phyloP scores from a whole-genome alignment of 2,888 invertebrate species.

The Zaprionus bogoriensis region DNA sequence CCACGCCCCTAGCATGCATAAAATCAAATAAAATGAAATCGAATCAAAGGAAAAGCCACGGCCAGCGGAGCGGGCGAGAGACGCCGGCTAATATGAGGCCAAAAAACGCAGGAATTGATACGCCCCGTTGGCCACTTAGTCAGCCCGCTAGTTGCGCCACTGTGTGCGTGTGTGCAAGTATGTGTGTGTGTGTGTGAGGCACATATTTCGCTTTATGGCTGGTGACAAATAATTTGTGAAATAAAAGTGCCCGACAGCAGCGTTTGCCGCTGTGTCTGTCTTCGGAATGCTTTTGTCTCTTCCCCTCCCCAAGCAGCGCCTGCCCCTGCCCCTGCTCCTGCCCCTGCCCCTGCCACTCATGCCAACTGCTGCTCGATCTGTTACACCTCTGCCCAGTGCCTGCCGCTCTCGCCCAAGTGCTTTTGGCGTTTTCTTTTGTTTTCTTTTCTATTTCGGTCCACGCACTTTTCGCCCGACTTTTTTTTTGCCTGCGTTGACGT shows the following conservation, averaged over 20 bases:
- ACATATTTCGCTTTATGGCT: slow-evolving; percentile 68
- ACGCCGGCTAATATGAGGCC: slow-evolving; percentile 52
- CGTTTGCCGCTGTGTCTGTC: slow-evolving; percentile 12
- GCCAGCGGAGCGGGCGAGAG: neutral
- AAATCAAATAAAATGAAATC: slow-evolving; percentile 64
- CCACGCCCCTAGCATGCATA: slow-evolving; percentile 29
- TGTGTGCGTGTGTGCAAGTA: slow-evolving; percentile 7
- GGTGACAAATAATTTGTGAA: slow-evolving; percentile 77
- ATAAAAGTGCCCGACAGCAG: slow-evolving; percentile 68
- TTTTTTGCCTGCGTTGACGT: too few species aligned
- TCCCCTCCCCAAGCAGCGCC: neutral
- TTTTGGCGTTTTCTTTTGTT: slow-evolving; percentile 33
- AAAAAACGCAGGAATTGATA: slow-evolving; percentile 68
- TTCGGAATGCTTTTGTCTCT: slow-evolving; percentile 67
- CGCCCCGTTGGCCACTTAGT: slow-evolving; percentile 73
- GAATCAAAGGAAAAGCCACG: slow-evolving; percentile 53
- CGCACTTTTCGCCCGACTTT: slow-evolving; percentile 53
- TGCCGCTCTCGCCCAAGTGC: neutral
- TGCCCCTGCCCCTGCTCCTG: neutral
- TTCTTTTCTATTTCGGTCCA: slow-evolving; percentile 57
- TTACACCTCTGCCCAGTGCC: neutral
- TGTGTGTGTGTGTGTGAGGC: slow-evolving; percentile 29
- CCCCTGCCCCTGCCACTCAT: neutral
- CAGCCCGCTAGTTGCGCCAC: slow-evolving; percentile 11
- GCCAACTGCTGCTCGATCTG: too few species aligned